Evolutionary conservation across 2,113 vertebrate species (phyloP).

Genomic region (Arizona elegans): DNA sequence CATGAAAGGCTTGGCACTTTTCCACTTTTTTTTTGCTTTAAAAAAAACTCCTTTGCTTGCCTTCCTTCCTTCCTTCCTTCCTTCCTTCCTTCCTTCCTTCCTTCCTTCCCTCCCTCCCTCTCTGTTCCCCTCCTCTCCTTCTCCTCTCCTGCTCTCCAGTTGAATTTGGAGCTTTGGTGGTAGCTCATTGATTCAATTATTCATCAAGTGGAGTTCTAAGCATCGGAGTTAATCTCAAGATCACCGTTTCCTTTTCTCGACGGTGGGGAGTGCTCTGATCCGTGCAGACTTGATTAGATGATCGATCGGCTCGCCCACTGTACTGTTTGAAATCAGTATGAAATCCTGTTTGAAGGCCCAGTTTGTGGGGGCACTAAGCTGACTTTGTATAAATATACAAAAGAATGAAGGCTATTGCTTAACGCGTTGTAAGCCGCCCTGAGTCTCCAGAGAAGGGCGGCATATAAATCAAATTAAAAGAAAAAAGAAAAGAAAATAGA

Average conservation of each 20-base stretch:
- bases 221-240: slow-evolving; percentile 42
- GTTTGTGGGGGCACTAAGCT: no score
- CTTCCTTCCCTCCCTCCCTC: neutral
- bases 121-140: neutral
- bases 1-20: neutral
- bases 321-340: neutral
- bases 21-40: neutral
- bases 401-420: no score
- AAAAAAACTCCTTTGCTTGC: neutral
- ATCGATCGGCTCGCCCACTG: slow-evolving; percentile 43
- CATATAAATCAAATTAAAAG: no score
- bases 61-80: neutral
- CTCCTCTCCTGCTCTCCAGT: neutral
- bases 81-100: neutral
- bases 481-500: no score
- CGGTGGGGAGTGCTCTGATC: neutral
- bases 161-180: neutral
- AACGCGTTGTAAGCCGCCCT: no score
- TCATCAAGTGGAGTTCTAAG: slow-evolving; percentile 31
- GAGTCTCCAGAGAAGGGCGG: no score
- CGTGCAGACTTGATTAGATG: slow-evolving; percentile 28
- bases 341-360: no score
- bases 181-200: slow-evolving; percentile 39
- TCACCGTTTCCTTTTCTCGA: neutral
- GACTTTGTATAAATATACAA: no score